These are phyloP conservation scores for Hyposoter dolosus DNA, from an alignment of 2,888 invertebrate genomes.

Conservation along the genomic window DNA sequence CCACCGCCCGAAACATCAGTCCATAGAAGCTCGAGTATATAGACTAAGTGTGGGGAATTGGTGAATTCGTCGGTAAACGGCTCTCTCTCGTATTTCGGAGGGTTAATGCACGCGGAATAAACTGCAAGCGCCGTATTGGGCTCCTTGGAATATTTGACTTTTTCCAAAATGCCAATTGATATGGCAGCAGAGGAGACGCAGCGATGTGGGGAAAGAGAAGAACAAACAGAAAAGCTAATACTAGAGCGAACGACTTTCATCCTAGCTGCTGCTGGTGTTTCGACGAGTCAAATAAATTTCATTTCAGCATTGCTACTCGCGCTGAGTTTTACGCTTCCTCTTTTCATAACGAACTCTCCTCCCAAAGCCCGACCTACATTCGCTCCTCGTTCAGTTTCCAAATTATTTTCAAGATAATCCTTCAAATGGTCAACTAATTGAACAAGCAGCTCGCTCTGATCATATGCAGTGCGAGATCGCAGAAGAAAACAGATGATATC, in stretches of 20 bases:
- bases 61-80: background rate
- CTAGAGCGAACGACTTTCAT: conserved; percentile 45
- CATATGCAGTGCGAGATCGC: conserved; percentile 42
- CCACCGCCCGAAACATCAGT: background rate
- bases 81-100: background rate
- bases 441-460: conserved; percentile 60
- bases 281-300: conserved; percentile 50
- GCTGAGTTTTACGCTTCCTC: background rate
- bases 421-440: conserved; percentile 65
- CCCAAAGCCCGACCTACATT: background rate
- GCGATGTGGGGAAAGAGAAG: conserved; percentile 15
- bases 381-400: background rate
- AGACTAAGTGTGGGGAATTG: background rate
- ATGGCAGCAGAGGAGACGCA: background rate
- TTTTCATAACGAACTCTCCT: background rate
- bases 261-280: background rate
- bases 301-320: background rate
- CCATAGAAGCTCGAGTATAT: background rate
- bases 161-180: background rate
- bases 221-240: conserved; percentile 49
- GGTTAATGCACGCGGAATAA: background rate
- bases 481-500: conserved; percentile 30
- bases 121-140: background rate
- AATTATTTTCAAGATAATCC: conserved; percentile 63
- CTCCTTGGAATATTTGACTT: background rate